Evolutionary conservation across 2,888 invertebrate genomes (phyloP).

Genomic region (Thumatha senex): DNA sequence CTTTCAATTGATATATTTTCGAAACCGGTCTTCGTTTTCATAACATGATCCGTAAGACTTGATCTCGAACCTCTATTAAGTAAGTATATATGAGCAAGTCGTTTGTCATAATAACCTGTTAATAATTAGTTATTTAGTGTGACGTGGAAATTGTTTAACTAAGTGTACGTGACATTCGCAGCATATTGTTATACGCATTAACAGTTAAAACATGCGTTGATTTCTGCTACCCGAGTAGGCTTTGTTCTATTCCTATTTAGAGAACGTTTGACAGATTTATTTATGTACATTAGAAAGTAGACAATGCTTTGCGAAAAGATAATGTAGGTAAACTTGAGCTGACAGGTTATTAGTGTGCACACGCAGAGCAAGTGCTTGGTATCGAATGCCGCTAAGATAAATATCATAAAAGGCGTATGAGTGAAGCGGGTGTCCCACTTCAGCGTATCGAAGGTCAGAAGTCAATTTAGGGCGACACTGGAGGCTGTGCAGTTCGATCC

Average conservation of each 20-base stretch:
- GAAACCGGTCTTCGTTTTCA: slow-evolving; percentile 78
- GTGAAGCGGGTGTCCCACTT: slow-evolving; percentile 59
- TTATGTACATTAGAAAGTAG: slow-evolving; percentile 35
- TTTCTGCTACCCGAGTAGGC: neutral
- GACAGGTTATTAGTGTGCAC: slow-evolving; percentile 42
- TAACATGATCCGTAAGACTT: slow-evolving; percentile 60
- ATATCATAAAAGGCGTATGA: slow-evolving; percentile 45
- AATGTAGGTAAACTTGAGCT: slow-evolving; percentile 30
- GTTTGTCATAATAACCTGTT: slow-evolving; percentile 7
- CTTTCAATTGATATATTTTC: slow-evolving; percentile 81
- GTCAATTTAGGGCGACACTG: slow-evolving; percentile 66
- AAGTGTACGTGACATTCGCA: slow-evolving; percentile 2
- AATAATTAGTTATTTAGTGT: neutral
- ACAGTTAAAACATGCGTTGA: neutral
- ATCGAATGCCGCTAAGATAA: slow-evolving; percentile 42
- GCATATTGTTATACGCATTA: neutral
- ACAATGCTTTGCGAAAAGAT: slow-evolving; percentile 29
- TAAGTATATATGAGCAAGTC: slow-evolving; percentile 38
- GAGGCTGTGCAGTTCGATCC: slow-evolving; percentile 57
- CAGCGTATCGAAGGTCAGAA: slow-evolving; percentile 62
- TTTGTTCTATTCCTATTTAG: neutral
- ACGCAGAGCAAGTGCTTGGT: slow-evolving; percentile 40
- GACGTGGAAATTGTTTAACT: neutral
- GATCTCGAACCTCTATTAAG: slow-evolving; percentile 44
- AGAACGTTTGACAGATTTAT: neutral